Evolutionary conservation across 2,888 invertebrate species (phyloP), one percentile per base, ranked within the genome.

Genomic region (Monochamus alternatus): DNA sequence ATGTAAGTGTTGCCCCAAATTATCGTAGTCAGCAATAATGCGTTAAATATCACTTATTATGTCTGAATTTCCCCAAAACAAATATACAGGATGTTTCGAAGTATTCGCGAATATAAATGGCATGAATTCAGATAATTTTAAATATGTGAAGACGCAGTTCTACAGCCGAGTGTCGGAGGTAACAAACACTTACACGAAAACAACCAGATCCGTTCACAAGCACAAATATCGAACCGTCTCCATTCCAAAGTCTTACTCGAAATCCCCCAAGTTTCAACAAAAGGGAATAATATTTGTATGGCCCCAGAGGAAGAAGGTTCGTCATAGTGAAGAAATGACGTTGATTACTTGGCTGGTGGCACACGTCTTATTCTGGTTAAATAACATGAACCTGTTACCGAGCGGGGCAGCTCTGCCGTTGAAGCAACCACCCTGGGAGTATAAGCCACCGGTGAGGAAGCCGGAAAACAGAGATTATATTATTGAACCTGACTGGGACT

Each of bases 401-500:
- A 83, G 81, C 64, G 88, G 86, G 66, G 80, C 82, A 73, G 87
- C 84, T n/a, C 55, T 88, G 71, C 83, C 84, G 22, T 73, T 87
- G 32, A 80, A 83, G 65, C 82, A 83, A 80, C 87, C 88, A 2
- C 85, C 86, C 5, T 87, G 86, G 86, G 84, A 80, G 38, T 86
- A 84, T 73, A 82, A 79, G 67, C 80, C 79, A 5, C 86, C 84
- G 8, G 52, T 86, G 32, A 85, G 83, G 59, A 86, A 83, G 80
- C 87, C 87, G 4, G 85, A 85, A 79, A 85, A 80, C 59, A 83
- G 85, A 69, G 87, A 87, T 81, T 88, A 86, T 75, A 86, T 88
- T 73, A 88, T 88, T 62, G 88, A 88, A 80, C 88, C 88, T 3
- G 87, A 88, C 77, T 88, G 88, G 88, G 84, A 87, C 77, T 85